These are phyloP conservation scores for Apostichopus leukothele DNA, from an alignment of 53 echinoderm and acorn worm species.

Conservation along the genomic window DNA sequence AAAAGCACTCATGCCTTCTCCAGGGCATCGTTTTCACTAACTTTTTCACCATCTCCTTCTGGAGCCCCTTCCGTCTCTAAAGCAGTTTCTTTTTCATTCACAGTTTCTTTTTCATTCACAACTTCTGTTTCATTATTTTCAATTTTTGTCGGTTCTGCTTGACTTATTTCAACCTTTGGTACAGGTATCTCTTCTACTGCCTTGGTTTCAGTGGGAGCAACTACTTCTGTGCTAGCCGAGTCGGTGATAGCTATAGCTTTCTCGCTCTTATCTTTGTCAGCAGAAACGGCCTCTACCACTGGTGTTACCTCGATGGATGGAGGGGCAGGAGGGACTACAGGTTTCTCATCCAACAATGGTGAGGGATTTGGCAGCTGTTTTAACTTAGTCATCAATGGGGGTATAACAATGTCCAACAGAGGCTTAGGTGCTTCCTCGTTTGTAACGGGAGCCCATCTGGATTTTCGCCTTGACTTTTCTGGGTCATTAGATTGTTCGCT, in stretches of 20 bases:
- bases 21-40: not conserved
- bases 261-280: not conserved
- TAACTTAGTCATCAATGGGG: slow-evolving; percentile 36
- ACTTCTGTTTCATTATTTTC: not conserved
- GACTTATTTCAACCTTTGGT: too few relatives aligned
- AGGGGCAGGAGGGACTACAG: not conserved
- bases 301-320: slow-evolving; percentile 9
- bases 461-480: slow-evolving; percentile 20
- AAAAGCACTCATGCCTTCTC: slow-evolving; percentile 1
- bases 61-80: slow-evolving; percentile 9
- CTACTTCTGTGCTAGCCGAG: not conserved
- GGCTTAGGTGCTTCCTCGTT: slow-evolving; percentile 25
- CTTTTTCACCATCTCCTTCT: not conserved
- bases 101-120: not conserved
- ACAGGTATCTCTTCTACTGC: not conserved
- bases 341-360: slow-evolving; percentile 14
- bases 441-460: slow-evolving; percentile 31
- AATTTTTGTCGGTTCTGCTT: too few relatives aligned
- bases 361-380: slow-evolving; percentile 11
- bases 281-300: slow-evolving; percentile 17
- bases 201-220: not conserved
- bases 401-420: slow-evolving; percentile 36
- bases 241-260: not conserved
- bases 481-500: slow-evolving; percentile 29
- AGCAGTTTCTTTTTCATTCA: slow-evolving; percentile 2